These are phyloP conservation scores for Leptobrachium leishanense DNA, from an alignment of 2,113 vertebrate species.

Conservation along the genomic window DNA sequence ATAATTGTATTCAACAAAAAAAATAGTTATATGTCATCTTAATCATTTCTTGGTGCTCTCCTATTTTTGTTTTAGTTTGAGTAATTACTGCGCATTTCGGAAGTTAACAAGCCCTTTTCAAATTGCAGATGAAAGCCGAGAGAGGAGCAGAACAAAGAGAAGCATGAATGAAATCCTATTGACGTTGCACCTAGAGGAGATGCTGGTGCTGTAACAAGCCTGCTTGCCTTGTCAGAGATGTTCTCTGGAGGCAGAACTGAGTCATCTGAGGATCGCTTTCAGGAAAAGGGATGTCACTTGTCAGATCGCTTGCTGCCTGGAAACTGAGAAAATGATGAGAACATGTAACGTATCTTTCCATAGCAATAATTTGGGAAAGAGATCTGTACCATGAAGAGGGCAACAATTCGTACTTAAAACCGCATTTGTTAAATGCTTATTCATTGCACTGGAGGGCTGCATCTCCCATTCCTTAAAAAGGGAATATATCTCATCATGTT, in stretches of 20 bases:
- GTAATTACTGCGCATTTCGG: neutral
- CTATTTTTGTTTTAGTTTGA: neutral
- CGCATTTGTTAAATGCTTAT: neutral
- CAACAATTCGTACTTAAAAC: neutral
- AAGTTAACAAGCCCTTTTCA: neutral
- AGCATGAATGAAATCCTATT: neutral
- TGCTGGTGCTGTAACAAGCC: neutral
- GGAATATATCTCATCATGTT: no score
- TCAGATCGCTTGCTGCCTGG: slow-evolving; percentile 27
- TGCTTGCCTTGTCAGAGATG: slow-evolving; percentile 18
- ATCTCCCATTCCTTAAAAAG: no score
- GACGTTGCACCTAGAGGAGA: neutral
- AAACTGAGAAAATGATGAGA: slow-evolving; percentile 9
- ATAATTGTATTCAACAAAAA: no score
- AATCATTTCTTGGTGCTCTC: neutral
- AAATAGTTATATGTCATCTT: no score
- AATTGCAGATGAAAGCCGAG: neutral
- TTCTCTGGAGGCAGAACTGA: slow-evolving; percentile 20
- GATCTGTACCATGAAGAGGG: neutral
- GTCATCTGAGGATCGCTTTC: slow-evolving; percentile 31
- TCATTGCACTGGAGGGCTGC: neutral
- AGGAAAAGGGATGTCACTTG: slow-evolving; percentile 37
- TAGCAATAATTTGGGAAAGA: slow-evolving; percentile 1
- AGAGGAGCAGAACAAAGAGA: neutral
- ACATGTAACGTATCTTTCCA: slow-evolving; percentile 2